Evolutionary conservation across 2,888 invertebrate species (phyloP).

Genomic region (Orthonevra nobilis): DNA sequence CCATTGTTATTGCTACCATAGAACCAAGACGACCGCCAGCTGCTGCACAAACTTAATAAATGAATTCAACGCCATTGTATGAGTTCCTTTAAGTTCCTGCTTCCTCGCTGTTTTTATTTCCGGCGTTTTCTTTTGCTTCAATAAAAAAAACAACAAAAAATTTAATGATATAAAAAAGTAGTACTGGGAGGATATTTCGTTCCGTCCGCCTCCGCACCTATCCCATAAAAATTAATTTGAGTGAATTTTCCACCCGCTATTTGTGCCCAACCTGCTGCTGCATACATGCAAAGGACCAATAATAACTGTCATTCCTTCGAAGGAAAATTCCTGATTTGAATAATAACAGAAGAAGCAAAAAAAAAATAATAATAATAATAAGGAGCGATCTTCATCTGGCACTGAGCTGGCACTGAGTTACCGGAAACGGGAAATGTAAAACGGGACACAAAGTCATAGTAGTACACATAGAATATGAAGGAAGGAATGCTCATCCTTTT

Average conservation of each 20-base stretch:
- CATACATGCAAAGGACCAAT: conserved; percentile 34
- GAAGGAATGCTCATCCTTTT: conserved; percentile 34
- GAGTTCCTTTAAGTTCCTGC: conserved; percentile 20
- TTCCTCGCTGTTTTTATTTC: conserved; percentile 24
- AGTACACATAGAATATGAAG: neutral
- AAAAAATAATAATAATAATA: conserved; percentile 35
- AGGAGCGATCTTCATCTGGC: conserved; percentile 48
- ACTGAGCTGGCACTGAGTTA: conserved; percentile 1
- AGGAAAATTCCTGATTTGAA: conserved; percentile 62
- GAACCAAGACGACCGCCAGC: conserved; percentile 37
- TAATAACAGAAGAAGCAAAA: conserved; percentile 38
- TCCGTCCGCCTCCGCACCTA: conserved; percentile 25
- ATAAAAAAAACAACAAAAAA: conserved; percentile 24
- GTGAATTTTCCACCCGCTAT: conserved; percentile 24
- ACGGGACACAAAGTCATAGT: conserved; percentile 11
- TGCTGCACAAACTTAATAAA: conserved; percentile 67
- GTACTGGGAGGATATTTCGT: neutral
- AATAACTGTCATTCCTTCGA: conserved; percentile 59
- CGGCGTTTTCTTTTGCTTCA: neutral
- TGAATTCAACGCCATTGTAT: conserved; percentile 39
- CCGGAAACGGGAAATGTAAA: conserved; percentile 11
- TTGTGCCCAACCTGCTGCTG: neutral
- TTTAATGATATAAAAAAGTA: conserved; percentile 33
- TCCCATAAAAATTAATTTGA: conserved; percentile 55
- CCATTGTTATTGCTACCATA: neutral